Evolutionary conservation across 2,888 invertebrate genomes (phyloP), one percentile per base, ranked within the genome.

Genomic region (Drosophila kuntzei): DNA sequence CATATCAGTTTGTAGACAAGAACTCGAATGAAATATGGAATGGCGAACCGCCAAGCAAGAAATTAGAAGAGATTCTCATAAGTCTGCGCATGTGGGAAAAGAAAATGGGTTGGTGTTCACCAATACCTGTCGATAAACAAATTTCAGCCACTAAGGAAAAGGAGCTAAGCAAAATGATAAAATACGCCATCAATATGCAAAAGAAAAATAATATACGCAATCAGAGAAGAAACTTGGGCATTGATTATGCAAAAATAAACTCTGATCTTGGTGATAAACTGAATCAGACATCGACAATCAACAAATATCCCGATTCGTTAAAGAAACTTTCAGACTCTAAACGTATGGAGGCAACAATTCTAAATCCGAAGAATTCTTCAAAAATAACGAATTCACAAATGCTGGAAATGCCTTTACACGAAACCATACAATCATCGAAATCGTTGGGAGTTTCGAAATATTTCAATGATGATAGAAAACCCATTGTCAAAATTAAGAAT

Each of bases 51-150:
- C 47, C 47, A n/a, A 47, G 47, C 32, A 18, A 29, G 12, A 47
- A 18, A 32, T 29, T 47, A 12, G 47, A 47, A 32, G 29, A 47
- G 32, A 47, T 47, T 32, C 32, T 47, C 2, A 8, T 0, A 18
- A 18, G 8, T 32, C 47, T 47, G 2, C 47, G 47, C 1, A 12
- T 32, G 18, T 47, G 47, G 47, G 47, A 47, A 32, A 32, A 32
- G 2, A 8, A 47, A 7, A 8, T 47, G 3, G 47, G 47, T 12
- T 47, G 47, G 47, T 12, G 3, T 32, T 12, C 32, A 5, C 8
- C 12, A 8, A 47, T 18, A 3, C 1, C 29, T 8, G 18, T 1
- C 9, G 2, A 4, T 46, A 27, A 16, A 2, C 6, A 12, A 3
- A 12, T 2, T 7, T 3, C 12, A 3, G 3, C 1, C 32, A 7